A percentile compares a stretch with the other conserved stretches of the same genome.
Evolutionary conservation across 2,888 invertebrate genomes (phyloP).

Genomic region (Seira sanloemensis): DNA sequence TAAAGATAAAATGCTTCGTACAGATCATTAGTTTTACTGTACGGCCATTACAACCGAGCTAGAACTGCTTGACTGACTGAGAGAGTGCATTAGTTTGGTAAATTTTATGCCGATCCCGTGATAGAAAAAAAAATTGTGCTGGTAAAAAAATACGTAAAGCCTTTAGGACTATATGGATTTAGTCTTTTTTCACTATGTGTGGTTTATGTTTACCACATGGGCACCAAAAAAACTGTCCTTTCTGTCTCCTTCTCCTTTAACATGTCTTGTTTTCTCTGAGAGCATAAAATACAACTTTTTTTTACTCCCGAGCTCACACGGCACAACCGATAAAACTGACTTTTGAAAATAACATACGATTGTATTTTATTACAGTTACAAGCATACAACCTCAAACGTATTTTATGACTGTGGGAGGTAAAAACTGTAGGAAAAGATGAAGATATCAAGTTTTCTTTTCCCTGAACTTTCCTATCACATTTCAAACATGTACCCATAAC

Average conservation of each 20-base stretch:
- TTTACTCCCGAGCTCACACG: slow-evolving; percentile 30
- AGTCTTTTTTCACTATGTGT: neutral
- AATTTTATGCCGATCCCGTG: slow-evolving; percentile 54
- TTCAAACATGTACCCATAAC: slow-evolving; percentile 17
- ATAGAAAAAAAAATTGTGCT: too few species aligned
- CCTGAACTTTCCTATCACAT: too few species aligned
- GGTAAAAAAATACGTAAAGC: too few species aligned
- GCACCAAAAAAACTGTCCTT: slow-evolving; percentile 47
- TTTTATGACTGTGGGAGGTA: slow-evolving; percentile 50
- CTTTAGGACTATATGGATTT: too few species aligned
- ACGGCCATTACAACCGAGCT: slow-evolving; percentile 39
- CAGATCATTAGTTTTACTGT: slow-evolving; percentile 64
- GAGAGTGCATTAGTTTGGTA: slow-evolving; percentile 35
- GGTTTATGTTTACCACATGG: slow-evolving; percentile 54
- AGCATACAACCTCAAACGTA: neutral
- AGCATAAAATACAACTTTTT: slow-evolving; percentile 3
- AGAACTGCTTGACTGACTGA: slow-evolving; percentile 9
- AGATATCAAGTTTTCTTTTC: slow-evolving; percentile 17
- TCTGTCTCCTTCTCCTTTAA: neutral
- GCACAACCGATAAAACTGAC: slow-evolving; percentile 16
- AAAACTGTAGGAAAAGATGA: slow-evolving; percentile 11
- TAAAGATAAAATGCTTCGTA: slow-evolving; percentile 54
- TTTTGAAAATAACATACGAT: slow-evolving; percentile 19
- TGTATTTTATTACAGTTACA: slow-evolving; percentile 34
- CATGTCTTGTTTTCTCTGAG: slow-evolving; percentile 5